Percentiles rank a stretch among this genome's conserved stretches.
Evolutionary conservation across 2,113 vertebrate species (phyloP).

Genomic region (Panurus biarmicus): DNA sequence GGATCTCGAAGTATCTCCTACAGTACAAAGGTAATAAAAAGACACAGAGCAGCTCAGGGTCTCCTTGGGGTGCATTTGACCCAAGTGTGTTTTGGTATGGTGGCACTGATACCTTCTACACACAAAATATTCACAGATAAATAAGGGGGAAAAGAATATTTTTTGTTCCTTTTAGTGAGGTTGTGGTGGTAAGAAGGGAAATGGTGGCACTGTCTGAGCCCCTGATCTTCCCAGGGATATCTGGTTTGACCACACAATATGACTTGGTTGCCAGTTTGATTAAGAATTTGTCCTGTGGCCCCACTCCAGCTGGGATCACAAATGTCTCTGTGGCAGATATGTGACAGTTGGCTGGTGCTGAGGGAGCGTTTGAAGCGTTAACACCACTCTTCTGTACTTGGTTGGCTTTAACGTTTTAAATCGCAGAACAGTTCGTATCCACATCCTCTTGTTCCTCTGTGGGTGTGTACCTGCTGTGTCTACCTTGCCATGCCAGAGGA

Average conservation of each 20-base stretch:
- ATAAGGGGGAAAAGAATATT: neutral
- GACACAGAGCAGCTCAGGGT: neutral
- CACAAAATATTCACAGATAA: conserved; percentile 3
- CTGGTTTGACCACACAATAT: neutral
- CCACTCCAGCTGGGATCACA: neutral
- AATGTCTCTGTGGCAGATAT: neutral
- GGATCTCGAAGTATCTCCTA: neutral
- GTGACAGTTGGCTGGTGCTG: neutral
- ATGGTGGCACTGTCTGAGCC: neutral
- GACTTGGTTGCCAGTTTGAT: neutral
- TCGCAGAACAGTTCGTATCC: neutral
- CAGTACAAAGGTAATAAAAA: neutral
- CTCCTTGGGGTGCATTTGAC: neutral
- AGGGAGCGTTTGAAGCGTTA: neutral
- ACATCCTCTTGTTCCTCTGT: neutral
- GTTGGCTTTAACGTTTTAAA: neutral
- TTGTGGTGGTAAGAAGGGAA: neutral
- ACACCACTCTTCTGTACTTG: neutral
- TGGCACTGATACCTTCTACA: neutral
- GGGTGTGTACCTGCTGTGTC: neutral
- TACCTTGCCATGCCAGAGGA: neutral
- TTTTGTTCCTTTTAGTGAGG: neutral
- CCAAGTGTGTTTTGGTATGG: neutral
- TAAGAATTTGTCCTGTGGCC: neutral
- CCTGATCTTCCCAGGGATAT: neutral